phyloP scores from a whole-genome alignment of 2,888 invertebrate genomes.

The Aphrophora alni region DNA sequence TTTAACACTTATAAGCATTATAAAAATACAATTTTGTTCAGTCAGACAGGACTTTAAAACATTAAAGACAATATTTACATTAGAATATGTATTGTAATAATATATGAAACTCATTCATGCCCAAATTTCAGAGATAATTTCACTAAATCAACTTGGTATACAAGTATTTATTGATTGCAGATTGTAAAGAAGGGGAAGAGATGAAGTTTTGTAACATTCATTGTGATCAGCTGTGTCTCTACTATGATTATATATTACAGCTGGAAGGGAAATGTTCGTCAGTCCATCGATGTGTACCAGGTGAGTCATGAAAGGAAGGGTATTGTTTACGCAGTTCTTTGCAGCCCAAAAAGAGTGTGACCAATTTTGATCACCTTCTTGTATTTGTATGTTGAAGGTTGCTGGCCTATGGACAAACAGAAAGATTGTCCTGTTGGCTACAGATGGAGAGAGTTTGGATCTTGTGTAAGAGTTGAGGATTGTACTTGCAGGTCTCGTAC shows the following conservation, averaged over 20 bases:
- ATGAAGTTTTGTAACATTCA: conserved; percentile 73
- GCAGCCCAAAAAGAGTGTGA: no score
- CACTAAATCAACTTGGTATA: no score
- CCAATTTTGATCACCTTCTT: no score
- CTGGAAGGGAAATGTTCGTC: conserved; percentile 53
- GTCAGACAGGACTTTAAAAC: no score
- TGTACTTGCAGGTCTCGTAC: conserved; percentile 76
- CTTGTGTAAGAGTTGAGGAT: conserved; percentile 74
- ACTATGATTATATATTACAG: conserved; percentile 61
- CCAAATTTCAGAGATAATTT: no score
- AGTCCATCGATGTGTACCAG: conserved; percentile 57
- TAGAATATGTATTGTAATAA: no score
- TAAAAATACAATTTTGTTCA: no score
- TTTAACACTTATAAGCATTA: no score
- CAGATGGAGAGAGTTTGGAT: conserved; percentile 73
- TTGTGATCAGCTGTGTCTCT: conserved; percentile 74
- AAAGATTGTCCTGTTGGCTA: conserved; percentile 64
- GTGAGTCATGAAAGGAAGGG: conserved; percentile 49
- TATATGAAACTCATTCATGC: no score
- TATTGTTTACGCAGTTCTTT: no score
- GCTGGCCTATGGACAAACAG: conserved; percentile 21
- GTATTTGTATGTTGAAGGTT: conserved; percentile 31
- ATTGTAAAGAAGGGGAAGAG: conserved; percentile 58
- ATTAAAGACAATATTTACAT: no score
- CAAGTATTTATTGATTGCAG: conserved; percentile 10